Base-by-base conservation (phyloP, 2,888 invertebrate genomes). In the Pogonocherus hispidulus region DNA sequence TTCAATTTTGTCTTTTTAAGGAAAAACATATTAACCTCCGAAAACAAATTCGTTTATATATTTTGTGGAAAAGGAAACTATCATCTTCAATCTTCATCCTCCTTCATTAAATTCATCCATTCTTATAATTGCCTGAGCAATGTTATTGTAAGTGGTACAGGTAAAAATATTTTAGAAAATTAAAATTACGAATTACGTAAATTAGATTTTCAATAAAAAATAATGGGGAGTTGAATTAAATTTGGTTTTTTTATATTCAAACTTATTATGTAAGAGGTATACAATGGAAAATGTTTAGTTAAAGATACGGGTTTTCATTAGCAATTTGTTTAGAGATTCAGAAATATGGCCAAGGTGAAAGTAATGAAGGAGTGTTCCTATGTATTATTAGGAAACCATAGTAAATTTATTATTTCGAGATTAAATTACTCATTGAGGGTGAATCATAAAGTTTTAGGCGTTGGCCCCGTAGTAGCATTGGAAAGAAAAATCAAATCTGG, bases 381-480 rank as follows among this genome's bases (percentile, higher is more conserved):
- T 6, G 23, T 59, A 44, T 14, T 52, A 20, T 14, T 19, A 19
- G 23, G 35, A 55, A 44, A 16, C 19, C 27, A 19, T 19, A 27
- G 6, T 4, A 66, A 44, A 41, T n/a, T 44, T 16, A 19, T 59
- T 52, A 47, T 52, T 27, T 41, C 32, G 3, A 59, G 37, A 27
- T 16, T 44, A 20, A 41, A 59, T 41, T 59, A 66, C 41, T 66
- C 65, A 3, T 32, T 59, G 4, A 66, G 19, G 52, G 65, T 52
- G 22, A 44, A 59, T 16, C 76, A 76, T 37, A 68, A 72, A 60
- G 20, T 69, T 44, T 41, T 71, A 47, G 66, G 57, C 9, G 77
- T 76, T 57, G 80, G 80, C 2, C 82, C 82, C 16, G 19, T 44
- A 11, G 35, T 23, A 49, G 23, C 37, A 6, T 37, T 64, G 32